Base-by-base conservation (phyloP, 2,888 invertebrate species). In the Amiota mariae region DNA sequence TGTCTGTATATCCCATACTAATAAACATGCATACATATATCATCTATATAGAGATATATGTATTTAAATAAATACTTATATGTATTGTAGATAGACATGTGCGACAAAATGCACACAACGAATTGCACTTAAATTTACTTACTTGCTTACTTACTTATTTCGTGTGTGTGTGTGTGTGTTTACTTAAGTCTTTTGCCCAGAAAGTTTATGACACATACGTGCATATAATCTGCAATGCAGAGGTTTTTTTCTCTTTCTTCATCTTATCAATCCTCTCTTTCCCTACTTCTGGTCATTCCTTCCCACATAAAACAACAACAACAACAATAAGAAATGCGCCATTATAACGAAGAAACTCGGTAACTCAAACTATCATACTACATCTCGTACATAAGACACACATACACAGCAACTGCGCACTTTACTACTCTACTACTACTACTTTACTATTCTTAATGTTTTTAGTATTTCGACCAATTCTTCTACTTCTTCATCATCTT, bases 181-280 rank as follows among this genome's bases (percentile, higher is more conserved):
- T 36, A 36, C 67, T 68, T 68, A 68, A 68, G 54, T 54, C 12
- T 63, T 63, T 46, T 46, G 63, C 67, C 67, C 36, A 24, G 13
- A 68, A 68, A 68, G 67, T 80, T 80, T 79, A 81, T 77, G 46
- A 78, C 76, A 76, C 74, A 68, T 61, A 64, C 61, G 49, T 72
- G 68, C 61, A 68, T 72, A 24, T 46, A 56, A 8, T 36, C 59
- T 59, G 20, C 20, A 59, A 15, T 59, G 59, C 59, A 59, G 20
- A 15, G n/a, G 12, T n/a, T 12, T 12, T n/a, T n/a, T n/a, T 51
- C 54, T n/a, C 54, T 12, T 3, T 13, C 51, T n/a, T 51, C 51
- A n/a, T n/a, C n/a, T 51, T 24, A 24, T 24, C 24, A 24, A 24
- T 3, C 24, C 24, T 24, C 24, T 2, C 24, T 6, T 36, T 36